Conservation (phyloP, 2,888 invertebrate species). For the Hydrotaea cyrtoneurina region DNA sequence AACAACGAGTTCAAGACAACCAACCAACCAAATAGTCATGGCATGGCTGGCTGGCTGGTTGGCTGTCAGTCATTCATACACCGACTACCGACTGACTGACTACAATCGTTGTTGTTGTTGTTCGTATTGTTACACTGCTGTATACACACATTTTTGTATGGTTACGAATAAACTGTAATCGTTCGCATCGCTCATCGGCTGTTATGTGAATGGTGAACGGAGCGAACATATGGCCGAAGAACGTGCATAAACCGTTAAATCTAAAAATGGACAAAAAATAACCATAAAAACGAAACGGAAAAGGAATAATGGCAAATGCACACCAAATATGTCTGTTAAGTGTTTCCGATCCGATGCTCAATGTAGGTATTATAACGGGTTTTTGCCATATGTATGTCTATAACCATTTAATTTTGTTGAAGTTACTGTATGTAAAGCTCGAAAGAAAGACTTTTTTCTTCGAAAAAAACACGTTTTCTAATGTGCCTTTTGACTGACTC, state of each 20-base stretch:
- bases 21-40: not conserved
- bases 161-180: conserved; percentile 2
- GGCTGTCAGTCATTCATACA: not conserved
- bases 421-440: not conserved
- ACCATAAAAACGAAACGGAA: conserved; percentile 22
- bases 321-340: conserved; percentile 11
- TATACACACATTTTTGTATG: not conserved
- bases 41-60: not conserved
- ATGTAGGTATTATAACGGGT: not conserved
- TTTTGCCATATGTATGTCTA: not conserved
- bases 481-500: not conserved
- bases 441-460: not conserved
- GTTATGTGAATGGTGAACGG: not conserved
- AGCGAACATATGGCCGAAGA: conserved; percentile 41
- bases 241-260: conserved; percentile 45
- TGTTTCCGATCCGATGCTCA: not conserved
- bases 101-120: not conserved
- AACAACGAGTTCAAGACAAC: not conserved
- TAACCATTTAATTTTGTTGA: too few species aligned
- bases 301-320: not conserved
- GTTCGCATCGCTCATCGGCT: not conserved
- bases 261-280: conserved; percentile 12
- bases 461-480: not conserved
- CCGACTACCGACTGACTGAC: not conserved
- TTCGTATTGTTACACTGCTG: not conserved